phyloP scores from a whole-genome alignment of 2,888 invertebrate genomes.

The Kryphioiulus occultus region DNA sequence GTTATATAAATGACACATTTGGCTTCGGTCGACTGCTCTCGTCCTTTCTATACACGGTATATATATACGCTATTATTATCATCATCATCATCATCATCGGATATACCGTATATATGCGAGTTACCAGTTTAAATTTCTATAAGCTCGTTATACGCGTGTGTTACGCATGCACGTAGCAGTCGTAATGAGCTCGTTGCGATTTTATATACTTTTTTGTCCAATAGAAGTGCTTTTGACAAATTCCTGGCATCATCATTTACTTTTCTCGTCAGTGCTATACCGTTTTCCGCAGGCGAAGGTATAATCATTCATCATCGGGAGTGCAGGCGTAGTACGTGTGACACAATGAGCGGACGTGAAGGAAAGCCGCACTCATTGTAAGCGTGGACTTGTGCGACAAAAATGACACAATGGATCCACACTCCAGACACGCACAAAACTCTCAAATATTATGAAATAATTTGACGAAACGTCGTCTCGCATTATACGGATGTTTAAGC shows the following conservation, averaged over 20 bases:
- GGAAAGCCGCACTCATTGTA: background rate
- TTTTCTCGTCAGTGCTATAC: background rate
- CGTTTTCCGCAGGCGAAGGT: background rate
- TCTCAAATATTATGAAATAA: slow-evolving; percentile 11
- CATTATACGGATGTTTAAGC: background rate
- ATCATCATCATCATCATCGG: too few relatives aligned
- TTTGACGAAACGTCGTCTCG: background rate
- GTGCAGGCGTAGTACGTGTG: background rate
- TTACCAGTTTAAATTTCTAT: too few relatives aligned
- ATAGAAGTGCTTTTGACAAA: background rate
- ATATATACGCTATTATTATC: too few relatives aligned
- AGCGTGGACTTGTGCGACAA: too few relatives aligned
- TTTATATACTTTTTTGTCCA: background rate
- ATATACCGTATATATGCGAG: too few relatives aligned
- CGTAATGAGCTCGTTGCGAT: slow-evolving; percentile 4
- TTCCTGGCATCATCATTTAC: slow-evolving; percentile 26
- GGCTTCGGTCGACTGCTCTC: too few relatives aligned
- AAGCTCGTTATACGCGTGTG: too few relatives aligned
- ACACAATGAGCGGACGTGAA: slow-evolving; percentile 11
- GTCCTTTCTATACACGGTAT: too few relatives aligned
- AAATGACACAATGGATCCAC: too few relatives aligned
- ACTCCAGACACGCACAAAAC: background rate
- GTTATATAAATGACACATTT: slow-evolving; percentile 38
- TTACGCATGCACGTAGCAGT: background rate
- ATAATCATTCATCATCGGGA: background rate